Conservation (phyloP, 2,113 vertebrate species). For the Globicephala melas region DNA sequence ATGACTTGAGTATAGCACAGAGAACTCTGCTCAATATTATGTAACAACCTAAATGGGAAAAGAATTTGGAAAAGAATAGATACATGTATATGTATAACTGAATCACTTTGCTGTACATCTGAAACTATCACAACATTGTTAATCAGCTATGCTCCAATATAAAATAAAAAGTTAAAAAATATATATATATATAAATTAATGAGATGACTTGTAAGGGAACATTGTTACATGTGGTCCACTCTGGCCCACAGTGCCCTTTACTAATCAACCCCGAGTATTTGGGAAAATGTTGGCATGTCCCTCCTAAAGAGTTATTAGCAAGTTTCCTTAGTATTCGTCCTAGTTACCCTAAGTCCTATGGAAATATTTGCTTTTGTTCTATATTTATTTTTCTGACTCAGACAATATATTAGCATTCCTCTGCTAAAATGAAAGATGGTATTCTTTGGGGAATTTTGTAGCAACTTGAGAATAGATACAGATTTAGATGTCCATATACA, state of each 20-base stretch:
- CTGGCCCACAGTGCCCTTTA: fast-evolving
- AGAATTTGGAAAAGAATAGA: neutral
- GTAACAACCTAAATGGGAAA: neutral
- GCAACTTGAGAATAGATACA: neutral
- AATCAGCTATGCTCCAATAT: neutral
- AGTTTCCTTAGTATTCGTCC: neutral
- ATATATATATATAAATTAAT: neutral
- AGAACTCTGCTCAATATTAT: neutral
- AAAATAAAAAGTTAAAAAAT: too few species aligned
- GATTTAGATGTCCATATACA: too few species aligned
- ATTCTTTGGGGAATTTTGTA: too few species aligned
- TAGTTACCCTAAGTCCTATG: neutral
- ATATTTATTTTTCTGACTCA: neutral
- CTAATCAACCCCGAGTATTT: too few species aligned
- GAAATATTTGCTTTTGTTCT: neutral
- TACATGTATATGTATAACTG: neutral
- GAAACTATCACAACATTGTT: neutral
- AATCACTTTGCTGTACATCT: neutral
- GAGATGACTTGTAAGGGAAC: neutral
- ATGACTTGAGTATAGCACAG: neutral
- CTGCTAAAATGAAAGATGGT: neutral
- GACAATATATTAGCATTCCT: neutral
- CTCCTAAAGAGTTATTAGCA: neutral
- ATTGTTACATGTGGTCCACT: neutral
- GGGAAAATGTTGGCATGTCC: neutral